Base-by-base conservation (phyloP, 2,888 invertebrate species). In the Drosophila borborema region DNA sequence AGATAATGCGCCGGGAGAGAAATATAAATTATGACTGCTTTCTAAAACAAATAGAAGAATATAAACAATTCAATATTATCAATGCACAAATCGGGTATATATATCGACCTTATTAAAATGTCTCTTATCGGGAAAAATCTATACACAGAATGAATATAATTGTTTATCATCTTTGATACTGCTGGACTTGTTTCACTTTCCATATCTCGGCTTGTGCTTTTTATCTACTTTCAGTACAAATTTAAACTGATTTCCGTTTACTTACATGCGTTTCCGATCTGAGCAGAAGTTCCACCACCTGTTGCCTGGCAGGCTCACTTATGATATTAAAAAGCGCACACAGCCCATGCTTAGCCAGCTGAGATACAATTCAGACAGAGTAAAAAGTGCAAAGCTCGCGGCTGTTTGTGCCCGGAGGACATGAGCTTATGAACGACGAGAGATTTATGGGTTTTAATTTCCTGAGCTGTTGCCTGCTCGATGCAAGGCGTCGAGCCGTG, bases 361-460 rank as follows among this genome's bases (percentile, higher is more conserved):
- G 64, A 71, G 73, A 59, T 74, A 63, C 67, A 72, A 58, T 77
- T 61, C 66, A 59, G 34, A 55, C 64, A 46, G 74, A 70, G 38
- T 40, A 40, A 40, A 16, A 40, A 40, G 67, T 61, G 71, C 49
- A 49, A 74, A 74, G 77, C 72, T 70, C 61, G 80, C 67, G 71
- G 56, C 54, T 38, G 54, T 16, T 16, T 49, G 55, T 20, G 56
- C 9, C 68, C 68, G 16, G 55, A 74, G 77, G 74, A 80, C 62
- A 72, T 54, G 60, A 77, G 72, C 75, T 73, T 81, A 77, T 75
- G 75, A 81, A 77, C 76, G 78, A 64, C 72, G 31, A 72, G 90
- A 90, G 92, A 92, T 91, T 92, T 92, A 92, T 92, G 90, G 79
- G 72, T 91, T 92, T 92, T 92, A 92, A 92, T 92, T 92, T 92